A percentile compares a stretch with the other conserved stretches of the same genome.
These are phyloP conservation scores for Saxidomus purpurata DNA, from an alignment of 1,140 invertebrate species.

Conservation along the genomic window DNA sequence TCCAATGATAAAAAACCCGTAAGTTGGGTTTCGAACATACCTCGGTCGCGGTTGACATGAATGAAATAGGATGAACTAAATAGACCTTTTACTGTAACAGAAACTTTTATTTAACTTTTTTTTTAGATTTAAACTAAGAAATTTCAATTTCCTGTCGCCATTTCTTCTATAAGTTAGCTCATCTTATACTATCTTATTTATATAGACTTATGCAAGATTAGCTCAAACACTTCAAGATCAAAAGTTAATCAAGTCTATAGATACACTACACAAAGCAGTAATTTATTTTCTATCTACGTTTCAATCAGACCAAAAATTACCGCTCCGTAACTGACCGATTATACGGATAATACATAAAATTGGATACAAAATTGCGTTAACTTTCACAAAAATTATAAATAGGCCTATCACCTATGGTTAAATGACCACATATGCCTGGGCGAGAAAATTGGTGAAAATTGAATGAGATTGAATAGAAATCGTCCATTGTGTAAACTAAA, in stretches of 20 bases:
- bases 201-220: constrained; percentile 46
- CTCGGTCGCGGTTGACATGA: no score
- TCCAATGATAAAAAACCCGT: no score
- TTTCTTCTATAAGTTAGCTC: neutral
- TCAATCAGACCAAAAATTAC: neutral
- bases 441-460: constrained; percentile 57
- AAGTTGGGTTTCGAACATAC: no score
- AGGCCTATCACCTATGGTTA: constrained; percentile 57
- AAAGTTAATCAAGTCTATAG: constrained; percentile 54
- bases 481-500: neutral
- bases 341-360: constrained; percentile 54
- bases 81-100: neutral
- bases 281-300: constrained; percentile 55
- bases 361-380: constrained; percentile 49
- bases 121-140: neutral
- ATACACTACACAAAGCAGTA: constrained; percentile 9
- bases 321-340: constrained; percentile 7
- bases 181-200: constrained; percentile 21
- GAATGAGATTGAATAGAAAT: constrained; percentile 53
- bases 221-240: constrained; percentile 23
- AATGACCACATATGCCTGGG: constrained; percentile 55
- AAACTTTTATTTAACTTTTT: no score
- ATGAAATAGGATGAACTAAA: no score
- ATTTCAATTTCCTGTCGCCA: neutral
- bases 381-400: constrained; percentile 59